phyloP scores from a whole-genome alignment of 2,797 vertebrate genomes.

The Phrynocephalus vlangalii region DNA sequence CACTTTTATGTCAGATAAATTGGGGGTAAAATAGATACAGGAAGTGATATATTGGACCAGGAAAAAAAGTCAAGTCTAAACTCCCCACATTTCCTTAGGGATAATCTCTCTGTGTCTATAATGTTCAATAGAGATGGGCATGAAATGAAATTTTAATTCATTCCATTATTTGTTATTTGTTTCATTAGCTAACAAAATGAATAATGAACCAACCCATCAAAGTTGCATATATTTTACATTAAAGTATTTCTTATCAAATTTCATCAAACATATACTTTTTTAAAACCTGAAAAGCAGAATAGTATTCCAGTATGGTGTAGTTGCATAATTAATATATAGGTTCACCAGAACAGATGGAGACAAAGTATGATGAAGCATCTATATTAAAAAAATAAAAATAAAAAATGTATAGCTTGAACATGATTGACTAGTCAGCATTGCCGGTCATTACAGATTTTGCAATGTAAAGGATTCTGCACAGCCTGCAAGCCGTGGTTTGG shows the following conservation, averaged over 20 bases:
- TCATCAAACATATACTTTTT: not conserved
- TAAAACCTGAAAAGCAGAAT: not conserved
- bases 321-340: not conserved
- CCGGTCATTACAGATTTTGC: constrained; percentile 19
- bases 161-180: too few relatives aligned
- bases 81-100: not conserved
- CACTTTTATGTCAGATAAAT: not conserved
- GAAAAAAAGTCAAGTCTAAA: not conserved
- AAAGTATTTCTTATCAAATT: not conserved
- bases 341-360: not conserved
- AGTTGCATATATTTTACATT: not conserved
- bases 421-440: not conserved
- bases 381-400: not conserved
- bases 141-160: too few relatives aligned
- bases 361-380: not conserved
- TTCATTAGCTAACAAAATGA: too few relatives aligned
- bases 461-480: not conserved
- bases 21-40: too few relatives aligned
- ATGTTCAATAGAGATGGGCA: not conserved
- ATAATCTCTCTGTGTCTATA: not conserved
- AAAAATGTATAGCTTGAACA: not conserved
- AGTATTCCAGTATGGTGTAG: not conserved
- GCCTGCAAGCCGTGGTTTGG: not conserved
- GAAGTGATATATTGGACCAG: too few relatives aligned
- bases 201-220: not conserved